These are phyloP conservation scores for Sapayoa aenigma DNA, from an alignment of 2,113 vertebrate genomes.

Conservation along the genomic window DNA sequence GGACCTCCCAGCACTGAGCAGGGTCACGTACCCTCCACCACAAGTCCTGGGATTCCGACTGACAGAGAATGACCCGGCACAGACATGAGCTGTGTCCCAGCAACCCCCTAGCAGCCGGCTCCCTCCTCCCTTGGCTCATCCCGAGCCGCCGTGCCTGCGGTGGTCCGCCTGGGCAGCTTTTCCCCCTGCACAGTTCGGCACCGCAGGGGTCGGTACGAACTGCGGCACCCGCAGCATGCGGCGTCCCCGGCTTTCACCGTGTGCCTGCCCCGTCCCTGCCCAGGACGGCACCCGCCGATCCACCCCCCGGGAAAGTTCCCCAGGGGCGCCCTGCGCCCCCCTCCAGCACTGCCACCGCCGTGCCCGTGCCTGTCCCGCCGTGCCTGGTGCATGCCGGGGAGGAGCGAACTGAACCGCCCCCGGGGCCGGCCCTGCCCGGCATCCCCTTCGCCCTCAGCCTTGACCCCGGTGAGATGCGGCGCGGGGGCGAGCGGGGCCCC, in stretches of 20 bases:
- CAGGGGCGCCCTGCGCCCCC: rapidly evolving
- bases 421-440: not conserved
- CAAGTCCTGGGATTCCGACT: no score
- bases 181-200: not conserved
- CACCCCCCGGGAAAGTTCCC: not conserved
- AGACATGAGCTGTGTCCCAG: not conserved
- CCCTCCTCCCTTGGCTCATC: not conserved
- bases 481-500: not conserved
- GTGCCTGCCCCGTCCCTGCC: not conserved
- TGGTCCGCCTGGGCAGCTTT: not conserved
- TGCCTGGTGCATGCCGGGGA: not conserved
- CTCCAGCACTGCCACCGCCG: not conserved
- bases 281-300: rapidly evolving
- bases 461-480: slow-evolving; percentile 15
- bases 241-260: not conserved
- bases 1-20: not conserved
- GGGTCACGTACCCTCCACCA: no score
- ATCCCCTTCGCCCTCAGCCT: slow-evolving; percentile 8
- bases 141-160: not conserved
- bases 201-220: rapidly evolving
- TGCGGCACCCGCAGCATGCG: rapidly evolving
- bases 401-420: not conserved
- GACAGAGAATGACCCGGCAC: not conserved
- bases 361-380: not conserved
- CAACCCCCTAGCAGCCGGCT: not conserved